Base-by-base conservation (phyloP, 2,113 vertebrate species). In the Hyperoodon ampullatus region DNA sequence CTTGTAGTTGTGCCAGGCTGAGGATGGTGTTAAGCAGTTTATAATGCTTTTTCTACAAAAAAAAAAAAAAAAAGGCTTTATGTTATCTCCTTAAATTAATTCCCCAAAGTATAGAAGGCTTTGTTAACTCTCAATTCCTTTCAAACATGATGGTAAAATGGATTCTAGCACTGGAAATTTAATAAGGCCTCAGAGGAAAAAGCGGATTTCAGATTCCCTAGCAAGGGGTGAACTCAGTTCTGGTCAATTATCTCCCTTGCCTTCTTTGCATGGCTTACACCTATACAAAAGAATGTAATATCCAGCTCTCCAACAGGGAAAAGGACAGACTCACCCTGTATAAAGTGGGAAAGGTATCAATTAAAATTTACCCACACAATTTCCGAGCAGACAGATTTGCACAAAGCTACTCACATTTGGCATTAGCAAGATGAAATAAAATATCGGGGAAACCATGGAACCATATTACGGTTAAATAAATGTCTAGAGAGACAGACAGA, bases 61-160 rank as follows among this genome's bases (percentile, higher is more conserved):
- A 72, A 68, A 33, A 87, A 33, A 50, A 50, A 60, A 63, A 84
- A 68, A 71, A 33, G 81, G 8, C 28, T 88, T 81, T 77, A 53
- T 94, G 50, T 65, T 88, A 84, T 72, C 30, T 55, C 61, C 70
- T 92, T 88, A 71, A 84, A 89, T 84, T 65, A 85, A 72, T 80
- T 78, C 23, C 35, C 35, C 23, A 33, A 96, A 53, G 70, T 71
- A 55, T 70, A 86, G 68, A 83, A 86, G 60, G 2, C 71, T 94
- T 92, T 71, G n/a, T 77, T 77, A 88, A 82, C 61, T 84, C 35
- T 77, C 77, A 94, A 88, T 78, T 83, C 53, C 53, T 84, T 96
- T 75, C 68, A 75, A 83, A 92, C 33, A 10, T 53, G 70, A 55
- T 83, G 8, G 50, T 65, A 77, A 86, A 83, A 88, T 88, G 61